Conservation (phyloP, 2,113 vertebrate species). For the Hirundichthys speculiger region DNA sequence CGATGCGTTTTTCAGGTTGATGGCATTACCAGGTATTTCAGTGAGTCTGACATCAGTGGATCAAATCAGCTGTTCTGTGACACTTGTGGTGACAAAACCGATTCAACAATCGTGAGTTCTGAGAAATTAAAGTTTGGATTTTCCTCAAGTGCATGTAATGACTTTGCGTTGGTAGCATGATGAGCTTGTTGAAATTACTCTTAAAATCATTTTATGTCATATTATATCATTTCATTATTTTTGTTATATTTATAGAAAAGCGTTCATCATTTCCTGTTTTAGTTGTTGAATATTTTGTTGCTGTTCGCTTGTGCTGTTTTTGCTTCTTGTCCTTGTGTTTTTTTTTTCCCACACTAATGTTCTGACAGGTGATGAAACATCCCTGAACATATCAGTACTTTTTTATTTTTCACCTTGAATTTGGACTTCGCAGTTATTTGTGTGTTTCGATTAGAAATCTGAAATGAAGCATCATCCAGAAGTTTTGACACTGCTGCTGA, state of each 20-base stretch:
- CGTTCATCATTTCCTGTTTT: no score
- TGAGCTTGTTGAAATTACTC: neutral
- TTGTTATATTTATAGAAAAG: neutral
- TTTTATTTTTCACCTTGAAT: no score
- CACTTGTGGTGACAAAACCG: constrained; percentile 38
- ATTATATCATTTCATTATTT: neutral
- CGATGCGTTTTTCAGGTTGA: constrained; percentile 35
- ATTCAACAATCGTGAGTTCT: constrained; percentile 67
- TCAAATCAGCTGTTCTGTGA: constrained; percentile 75
- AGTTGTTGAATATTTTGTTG: no score
- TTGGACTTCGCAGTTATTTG: neutral
- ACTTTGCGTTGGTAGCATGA: neutral
- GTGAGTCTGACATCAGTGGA: constrained; percentile 13
- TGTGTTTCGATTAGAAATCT: neutral
- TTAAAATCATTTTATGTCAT: neutral
- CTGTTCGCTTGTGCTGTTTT: no score
- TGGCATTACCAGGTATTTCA: constrained; percentile 52
- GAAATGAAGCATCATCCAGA: constrained; percentile 43
- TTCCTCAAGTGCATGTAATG: neutral
- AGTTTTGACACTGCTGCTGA: constrained; percentile 70
- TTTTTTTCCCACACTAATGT: no score
- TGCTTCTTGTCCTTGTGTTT: no score
- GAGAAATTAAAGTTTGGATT: neutral
- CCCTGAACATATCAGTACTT: no score
- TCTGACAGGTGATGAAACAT: no score